Conservation (phyloP, 2,113 vertebrate genomes). For the Cyanoderma ruficeps region DNA sequence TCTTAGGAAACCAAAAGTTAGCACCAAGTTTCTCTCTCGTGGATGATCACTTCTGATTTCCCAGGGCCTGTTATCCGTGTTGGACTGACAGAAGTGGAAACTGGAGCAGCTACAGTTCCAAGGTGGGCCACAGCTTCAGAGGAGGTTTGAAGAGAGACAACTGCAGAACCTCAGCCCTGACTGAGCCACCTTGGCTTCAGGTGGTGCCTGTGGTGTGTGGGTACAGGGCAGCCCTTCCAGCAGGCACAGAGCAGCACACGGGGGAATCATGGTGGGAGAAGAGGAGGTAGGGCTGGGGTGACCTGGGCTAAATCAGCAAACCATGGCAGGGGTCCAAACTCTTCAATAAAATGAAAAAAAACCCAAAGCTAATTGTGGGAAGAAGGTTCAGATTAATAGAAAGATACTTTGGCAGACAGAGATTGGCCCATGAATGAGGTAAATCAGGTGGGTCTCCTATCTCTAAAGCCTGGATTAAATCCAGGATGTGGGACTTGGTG, state of each 20-base stretch:
- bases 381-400: neutral
- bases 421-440: rapidly evolving
- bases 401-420: neutral
- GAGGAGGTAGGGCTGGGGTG: neutral
- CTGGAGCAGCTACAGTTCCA: neutral
- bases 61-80: rapidly evolving
- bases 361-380: neutral
- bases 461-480: neutral
- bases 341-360: neutral
- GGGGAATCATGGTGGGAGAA: neutral
- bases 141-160: neutral
- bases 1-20: neutral
- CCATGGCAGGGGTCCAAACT: neutral
- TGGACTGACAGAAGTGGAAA: neutral
- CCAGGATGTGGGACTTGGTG: rapidly evolving
- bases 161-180: neutral
- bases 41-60: neutral
- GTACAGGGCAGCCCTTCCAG: neutral
- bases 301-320: neutral
- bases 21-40: neutral
- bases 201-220: neutral
- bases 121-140: neutral
- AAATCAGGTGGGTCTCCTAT: neutral
- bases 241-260: rapidly evolving
- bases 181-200: neutral